Evolutionary conservation across 2,797 vertebrate species (phyloP).

Genomic region (Adrianichthys oophorus): DNA sequence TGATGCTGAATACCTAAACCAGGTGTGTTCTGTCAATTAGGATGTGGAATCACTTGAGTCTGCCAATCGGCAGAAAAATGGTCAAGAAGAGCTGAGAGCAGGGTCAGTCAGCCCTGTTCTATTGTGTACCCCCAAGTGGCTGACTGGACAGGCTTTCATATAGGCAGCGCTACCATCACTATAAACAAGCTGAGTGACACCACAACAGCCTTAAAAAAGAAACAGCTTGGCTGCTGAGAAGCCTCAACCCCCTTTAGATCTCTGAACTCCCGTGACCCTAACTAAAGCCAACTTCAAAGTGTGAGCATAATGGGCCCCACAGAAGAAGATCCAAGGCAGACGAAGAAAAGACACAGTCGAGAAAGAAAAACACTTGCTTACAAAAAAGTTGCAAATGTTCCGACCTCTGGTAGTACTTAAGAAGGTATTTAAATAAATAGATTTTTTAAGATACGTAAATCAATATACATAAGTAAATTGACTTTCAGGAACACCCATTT

Average conservation of each 20-base stretch:
- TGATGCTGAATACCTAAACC: no score
- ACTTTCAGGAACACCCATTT: no score
- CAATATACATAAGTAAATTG: no score
- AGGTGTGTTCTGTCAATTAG: no score
- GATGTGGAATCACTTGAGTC: no score
- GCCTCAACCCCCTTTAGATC: conserved; percentile 41
- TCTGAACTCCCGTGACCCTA: conserved; percentile 32
- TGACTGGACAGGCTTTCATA: conserved; percentile 4
- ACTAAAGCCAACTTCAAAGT: conserved; percentile 37
- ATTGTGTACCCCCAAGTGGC: conserved; percentile 25
- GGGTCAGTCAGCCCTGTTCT: neutral
- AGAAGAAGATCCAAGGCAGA: neutral
- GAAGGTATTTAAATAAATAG: no score
- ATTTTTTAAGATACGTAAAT: no score
- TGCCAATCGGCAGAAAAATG: no score
- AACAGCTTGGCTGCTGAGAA: conserved; percentile 46
- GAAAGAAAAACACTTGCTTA: neutral
- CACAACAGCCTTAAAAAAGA: conserved; percentile 45
- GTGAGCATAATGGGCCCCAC: conserved; percentile 14
- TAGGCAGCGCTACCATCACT: conserved; percentile 25
- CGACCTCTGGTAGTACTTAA: no score
- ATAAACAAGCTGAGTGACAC: conserved; percentile 39
- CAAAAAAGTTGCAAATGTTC: no score
- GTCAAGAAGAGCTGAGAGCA: no score
- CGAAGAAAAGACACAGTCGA: neutral